Conservation (phyloP, 2,113 vertebrate species). For the Herpetotheres cachinnans region DNA sequence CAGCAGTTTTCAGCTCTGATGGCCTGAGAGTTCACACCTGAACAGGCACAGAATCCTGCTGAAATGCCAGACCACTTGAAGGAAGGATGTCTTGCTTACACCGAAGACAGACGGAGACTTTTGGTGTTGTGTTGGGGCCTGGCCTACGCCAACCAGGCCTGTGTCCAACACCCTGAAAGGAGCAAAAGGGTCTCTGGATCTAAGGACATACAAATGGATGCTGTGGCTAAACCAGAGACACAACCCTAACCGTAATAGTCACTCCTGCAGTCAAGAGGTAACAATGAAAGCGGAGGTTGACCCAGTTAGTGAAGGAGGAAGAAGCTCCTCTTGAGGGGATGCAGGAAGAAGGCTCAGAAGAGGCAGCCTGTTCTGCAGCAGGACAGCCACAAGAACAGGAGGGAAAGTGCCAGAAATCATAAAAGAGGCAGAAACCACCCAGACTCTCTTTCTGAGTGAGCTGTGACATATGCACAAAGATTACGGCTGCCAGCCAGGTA, state of each 20-base stretch:
- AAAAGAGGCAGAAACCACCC: neutral
- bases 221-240: neutral
- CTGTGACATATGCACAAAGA: neutral
- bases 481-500: neutral
- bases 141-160: too few relatives aligned
- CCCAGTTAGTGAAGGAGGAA: neutral
- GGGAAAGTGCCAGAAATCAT: neutral
- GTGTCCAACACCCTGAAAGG: neutral
- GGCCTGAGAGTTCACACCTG: neutral
- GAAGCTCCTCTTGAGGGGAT: neutral
- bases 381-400: neutral
- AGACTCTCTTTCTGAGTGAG: neutral
- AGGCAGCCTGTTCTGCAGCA: neutral
- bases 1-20: neutral
- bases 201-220: neutral
- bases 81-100: neutral
- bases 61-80: neutral
- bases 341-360: neutral
- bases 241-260: neutral
- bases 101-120: neutral
- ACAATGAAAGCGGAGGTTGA: neutral
- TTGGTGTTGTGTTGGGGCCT: neutral
- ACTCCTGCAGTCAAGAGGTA: neutral
- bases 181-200: neutral
- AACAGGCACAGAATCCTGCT: neutral